These are phyloP conservation scores for Diplodus puntazzo DNA, from an alignment of 2,797 vertebrate species.

Conservation along the genomic window DNA sequence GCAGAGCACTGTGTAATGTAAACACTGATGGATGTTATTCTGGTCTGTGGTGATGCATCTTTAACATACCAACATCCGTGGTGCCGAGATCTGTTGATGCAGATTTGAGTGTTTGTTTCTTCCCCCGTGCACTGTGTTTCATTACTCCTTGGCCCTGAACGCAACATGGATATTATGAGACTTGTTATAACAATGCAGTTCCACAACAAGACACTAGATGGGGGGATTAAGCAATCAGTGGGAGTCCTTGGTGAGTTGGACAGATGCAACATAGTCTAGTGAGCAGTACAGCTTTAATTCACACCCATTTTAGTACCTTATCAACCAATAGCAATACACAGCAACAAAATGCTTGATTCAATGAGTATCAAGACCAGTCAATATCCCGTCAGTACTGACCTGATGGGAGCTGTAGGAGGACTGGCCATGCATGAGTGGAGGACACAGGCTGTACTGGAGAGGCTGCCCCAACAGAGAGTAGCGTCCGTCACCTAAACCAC, in stretches of 20 bases:
- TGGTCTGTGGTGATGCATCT: conserved; percentile 5
- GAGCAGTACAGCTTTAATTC: not conserved
- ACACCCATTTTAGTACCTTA: not conserved
- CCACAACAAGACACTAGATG: conserved; percentile 47
- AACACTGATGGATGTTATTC: not conserved
- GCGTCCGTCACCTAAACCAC: conserved; percentile 89
- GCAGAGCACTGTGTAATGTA: not conserved
- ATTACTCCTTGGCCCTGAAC: conserved; percentile 91
- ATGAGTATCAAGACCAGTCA: not conserved
- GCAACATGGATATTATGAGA: not conserved
- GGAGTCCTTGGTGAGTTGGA: not conserved
- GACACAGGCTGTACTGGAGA: conserved; percentile 96
- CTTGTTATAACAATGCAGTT: conserved; percentile 18
- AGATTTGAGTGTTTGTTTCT: conserved; percentile 95
- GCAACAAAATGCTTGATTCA: not conserved
- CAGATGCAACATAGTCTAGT: not conserved
- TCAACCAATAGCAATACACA: not conserved
- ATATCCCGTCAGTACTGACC: conserved; percentile 80
- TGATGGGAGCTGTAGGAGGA: conserved; percentile 93
- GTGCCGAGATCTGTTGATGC: conserved; percentile 97
- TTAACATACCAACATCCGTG: conserved; percentile 92
- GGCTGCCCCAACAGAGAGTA: conserved; percentile 97
- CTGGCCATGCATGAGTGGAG: conserved; percentile 93
- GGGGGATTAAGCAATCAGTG: conserved; percentile 11
- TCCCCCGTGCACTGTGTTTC: conserved; percentile 93